Conservation (phyloP, 2,888 invertebrate genomes). For the Euzophera pinguis region DNA sequence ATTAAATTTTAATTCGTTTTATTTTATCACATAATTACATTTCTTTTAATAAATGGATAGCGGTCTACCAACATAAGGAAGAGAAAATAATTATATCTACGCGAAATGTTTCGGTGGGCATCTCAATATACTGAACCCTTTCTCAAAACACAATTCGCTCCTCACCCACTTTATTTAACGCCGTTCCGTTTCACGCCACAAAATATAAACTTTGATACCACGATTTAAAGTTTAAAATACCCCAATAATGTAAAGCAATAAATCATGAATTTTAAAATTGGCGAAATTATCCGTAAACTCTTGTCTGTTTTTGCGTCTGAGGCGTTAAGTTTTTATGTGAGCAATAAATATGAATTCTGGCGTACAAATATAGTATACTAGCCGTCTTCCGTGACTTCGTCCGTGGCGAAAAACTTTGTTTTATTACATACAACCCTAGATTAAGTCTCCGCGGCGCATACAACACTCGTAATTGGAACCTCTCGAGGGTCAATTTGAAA, state of each 20-base stretch:
- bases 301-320: not conserved
- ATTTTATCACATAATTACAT: too few relatives aligned
- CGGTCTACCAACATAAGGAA: too few relatives aligned
- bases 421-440: too few relatives aligned
- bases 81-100: too few relatives aligned
- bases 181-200: not conserved
- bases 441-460: too few relatives aligned
- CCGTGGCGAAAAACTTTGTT: too few relatives aligned
- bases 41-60: too few relatives aligned
- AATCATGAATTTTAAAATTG: constrained; percentile 10
- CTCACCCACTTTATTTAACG: not conserved
- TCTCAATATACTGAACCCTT: not conserved
- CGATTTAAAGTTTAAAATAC: not conserved
- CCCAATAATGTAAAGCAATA: constrained; percentile 3
- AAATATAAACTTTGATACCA: not conserved
- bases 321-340: constrained; percentile 5
- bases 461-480: too few relatives aligned
- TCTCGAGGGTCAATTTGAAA: too few relatives aligned
- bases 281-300: constrained; percentile 11
- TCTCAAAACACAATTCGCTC: not conserved
- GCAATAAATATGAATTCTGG: constrained; percentile 6
- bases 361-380: not conserved
- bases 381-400: too few relatives aligned
- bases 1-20: too few relatives aligned
- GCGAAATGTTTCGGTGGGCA: too few relatives aligned